phyloP scores from a whole-genome alignment of 2,888 invertebrate species.

The Rosalia funebris region DNA sequence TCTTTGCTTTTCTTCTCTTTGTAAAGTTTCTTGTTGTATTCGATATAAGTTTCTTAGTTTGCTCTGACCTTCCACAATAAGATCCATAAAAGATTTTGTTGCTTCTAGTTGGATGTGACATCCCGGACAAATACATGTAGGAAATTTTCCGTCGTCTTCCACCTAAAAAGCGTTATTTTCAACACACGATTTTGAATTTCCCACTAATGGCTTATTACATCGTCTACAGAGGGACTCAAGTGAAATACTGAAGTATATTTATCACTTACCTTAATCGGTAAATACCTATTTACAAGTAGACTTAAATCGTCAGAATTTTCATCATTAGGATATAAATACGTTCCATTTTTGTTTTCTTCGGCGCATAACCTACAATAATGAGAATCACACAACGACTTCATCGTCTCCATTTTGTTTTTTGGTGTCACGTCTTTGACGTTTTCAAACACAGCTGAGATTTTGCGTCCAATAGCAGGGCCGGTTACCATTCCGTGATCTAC shows the following conservation, averaged over 20 bases:
- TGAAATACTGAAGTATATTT: conserved; percentile 50
- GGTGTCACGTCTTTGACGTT: neutral
- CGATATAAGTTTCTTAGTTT: conserved; percentile 66
- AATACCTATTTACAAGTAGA: conserved; percentile 76
- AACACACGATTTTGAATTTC: conserved; percentile 48
- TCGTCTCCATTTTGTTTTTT: conserved; percentile 52
- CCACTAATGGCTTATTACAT: conserved; percentile 41
- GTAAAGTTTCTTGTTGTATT: conserved; percentile 62
- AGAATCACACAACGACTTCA: conserved; percentile 71
- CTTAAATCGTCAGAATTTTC: conserved; percentile 72
- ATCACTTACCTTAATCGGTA: conserved; percentile 75
- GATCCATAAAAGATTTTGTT: conserved; percentile 77
- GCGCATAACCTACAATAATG: conserved; percentile 81
- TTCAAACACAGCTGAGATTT: conserved; percentile 2
- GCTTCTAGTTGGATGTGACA: conserved; percentile 81
- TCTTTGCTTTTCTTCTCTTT: conserved; percentile 59
- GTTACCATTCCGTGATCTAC: neutral
- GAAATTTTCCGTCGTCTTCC: conserved; percentile 74
- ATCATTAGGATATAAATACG: conserved; percentile 70
- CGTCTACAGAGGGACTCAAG: conserved; percentile 52
- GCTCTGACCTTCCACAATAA: conserved; percentile 77
- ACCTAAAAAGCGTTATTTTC: conserved; percentile 66
- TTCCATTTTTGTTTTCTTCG: conserved; percentile 76
- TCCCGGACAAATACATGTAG: conserved; percentile 79
- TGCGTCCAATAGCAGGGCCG: neutral